phyloP scores from a whole-genome alignment of 2,888 invertebrate species.

The Tipula vernalis region DNA sequence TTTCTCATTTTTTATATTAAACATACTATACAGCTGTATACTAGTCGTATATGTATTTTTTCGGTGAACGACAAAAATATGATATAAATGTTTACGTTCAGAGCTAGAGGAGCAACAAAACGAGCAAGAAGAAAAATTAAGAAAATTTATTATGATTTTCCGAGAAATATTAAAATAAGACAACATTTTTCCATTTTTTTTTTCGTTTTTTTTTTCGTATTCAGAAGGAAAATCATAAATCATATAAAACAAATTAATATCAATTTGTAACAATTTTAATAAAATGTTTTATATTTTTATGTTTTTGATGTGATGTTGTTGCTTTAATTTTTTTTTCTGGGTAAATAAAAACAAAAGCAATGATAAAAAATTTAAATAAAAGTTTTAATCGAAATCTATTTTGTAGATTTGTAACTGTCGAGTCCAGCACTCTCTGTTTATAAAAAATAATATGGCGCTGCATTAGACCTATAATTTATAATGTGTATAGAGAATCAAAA shows the following conservation, averaged over 20 bases:
- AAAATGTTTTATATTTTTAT: not conserved
- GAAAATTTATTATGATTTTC: not conserved
- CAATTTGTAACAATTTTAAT: not conserved
- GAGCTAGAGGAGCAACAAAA: not conserved
- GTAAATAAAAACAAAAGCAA: not conserved
- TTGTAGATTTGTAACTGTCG: not conserved
- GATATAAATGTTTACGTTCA: not conserved
- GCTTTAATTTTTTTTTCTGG: not conserved
- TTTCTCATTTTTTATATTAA: not conserved
- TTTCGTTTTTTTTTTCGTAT: not conserved
- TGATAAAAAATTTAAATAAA: not conserved
- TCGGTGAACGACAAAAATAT: not conserved
- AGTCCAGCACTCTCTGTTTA: too few species aligned
- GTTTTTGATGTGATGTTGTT: not conserved
- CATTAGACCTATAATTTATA: too few species aligned
- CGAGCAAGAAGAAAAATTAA: not conserved
- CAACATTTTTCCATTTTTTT: not conserved
- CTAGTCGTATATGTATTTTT: not conserved
- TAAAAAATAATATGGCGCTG: too few species aligned
- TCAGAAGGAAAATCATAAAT: not conserved
- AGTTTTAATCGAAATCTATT: not conserved
- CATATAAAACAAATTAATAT: conserved; percentile 4
- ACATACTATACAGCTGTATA: not conserved
- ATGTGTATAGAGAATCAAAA: too few species aligned
- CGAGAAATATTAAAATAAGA: not conserved